Conservation (phyloP, 1,140 invertebrate genomes). For the Drosophila lacertosa region DNA sequence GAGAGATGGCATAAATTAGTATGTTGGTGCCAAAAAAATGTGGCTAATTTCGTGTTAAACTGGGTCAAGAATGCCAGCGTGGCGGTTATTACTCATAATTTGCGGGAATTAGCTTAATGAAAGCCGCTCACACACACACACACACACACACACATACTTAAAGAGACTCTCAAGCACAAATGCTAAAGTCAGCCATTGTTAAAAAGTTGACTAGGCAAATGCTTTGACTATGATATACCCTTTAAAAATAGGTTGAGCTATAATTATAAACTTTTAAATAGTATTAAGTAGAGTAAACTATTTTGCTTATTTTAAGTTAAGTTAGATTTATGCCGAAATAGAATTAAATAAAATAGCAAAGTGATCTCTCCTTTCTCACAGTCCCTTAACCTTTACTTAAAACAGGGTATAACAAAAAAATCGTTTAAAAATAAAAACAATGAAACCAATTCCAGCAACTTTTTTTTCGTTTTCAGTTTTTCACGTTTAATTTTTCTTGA, state of each 20-base stretch:
- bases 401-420: constrained; percentile 18
- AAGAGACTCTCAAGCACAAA: constrained; percentile 26
- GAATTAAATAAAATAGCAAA: too few relatives aligned
- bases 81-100: constrained; percentile 73
- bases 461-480: constrained; percentile 20
- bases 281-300: too few relatives aligned
- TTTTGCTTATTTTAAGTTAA: too few relatives aligned
- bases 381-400: neutral
- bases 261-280: too few relatives aligned
- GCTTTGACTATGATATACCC: constrained; percentile 10
- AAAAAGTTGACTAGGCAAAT: neutral
- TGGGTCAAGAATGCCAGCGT: constrained; percentile 73
- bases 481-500: constrained; percentile 25
- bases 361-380: too few relatives aligned
- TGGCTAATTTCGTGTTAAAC: constrained; percentile 64
- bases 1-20: constrained; percentile 23
- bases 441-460: constrained; percentile 34
- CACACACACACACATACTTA: constrained; percentile 41
- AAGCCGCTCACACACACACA: constrained; percentile 45
- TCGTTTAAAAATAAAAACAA: constrained; percentile 34
- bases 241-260: neutral
- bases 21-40: constrained; percentile 59
- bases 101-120: constrained; percentile 78
- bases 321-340: neutral
- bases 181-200: constrained; percentile 18